Evolutionary conservation across 1,140 invertebrate species (phyloP).

Genomic region (Telenomus remus): DNA sequence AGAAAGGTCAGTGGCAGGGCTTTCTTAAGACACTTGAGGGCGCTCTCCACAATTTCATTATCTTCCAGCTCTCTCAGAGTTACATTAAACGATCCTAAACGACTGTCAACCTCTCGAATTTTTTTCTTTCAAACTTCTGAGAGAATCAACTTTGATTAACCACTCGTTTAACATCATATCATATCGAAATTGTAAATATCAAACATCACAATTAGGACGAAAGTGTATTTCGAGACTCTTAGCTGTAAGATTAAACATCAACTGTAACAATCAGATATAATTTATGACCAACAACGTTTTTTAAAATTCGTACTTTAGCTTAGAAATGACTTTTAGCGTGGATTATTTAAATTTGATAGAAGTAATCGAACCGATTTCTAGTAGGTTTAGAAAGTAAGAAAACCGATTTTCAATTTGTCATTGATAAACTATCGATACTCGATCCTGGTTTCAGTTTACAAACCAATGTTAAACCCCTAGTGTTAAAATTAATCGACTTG

Average conservation of each 20-base stretch:
- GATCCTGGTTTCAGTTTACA: slow-evolving; percentile 30
- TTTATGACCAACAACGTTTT: too few relatives aligned
- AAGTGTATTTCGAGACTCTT: too few relatives aligned
- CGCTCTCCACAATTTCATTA: slow-evolving; percentile 75
- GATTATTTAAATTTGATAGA: too few relatives aligned
- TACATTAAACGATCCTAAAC: slow-evolving; percentile 72
- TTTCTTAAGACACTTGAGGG: slow-evolving; percentile 75
- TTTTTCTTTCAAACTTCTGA: background rate
- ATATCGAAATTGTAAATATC: too few relatives aligned
- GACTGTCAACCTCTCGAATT: slow-evolving; percentile 3
- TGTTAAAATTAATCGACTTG: slow-evolving; percentile 13
- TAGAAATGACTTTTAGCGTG: too few relatives aligned
- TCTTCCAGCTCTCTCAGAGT: slow-evolving; percentile 73
- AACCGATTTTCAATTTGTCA: too few relatives aligned
- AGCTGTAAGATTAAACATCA: too few relatives aligned
- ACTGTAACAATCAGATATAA: too few relatives aligned
- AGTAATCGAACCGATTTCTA: too few relatives aligned
- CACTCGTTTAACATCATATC: background rate
- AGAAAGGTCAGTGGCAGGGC: slow-evolving; percentile 88
- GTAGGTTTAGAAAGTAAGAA: too few relatives aligned
- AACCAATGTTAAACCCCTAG: slow-evolving; percentile 33
- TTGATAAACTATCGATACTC: slow-evolving; percentile 7
- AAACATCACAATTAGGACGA: too few relatives aligned
- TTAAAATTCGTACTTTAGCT: too few relatives aligned
- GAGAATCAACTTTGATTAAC: slow-evolving; percentile 3